phyloP scores from a whole-genome alignment of 2,797 vertebrate species.

The Centropyge bicolor region DNA sequence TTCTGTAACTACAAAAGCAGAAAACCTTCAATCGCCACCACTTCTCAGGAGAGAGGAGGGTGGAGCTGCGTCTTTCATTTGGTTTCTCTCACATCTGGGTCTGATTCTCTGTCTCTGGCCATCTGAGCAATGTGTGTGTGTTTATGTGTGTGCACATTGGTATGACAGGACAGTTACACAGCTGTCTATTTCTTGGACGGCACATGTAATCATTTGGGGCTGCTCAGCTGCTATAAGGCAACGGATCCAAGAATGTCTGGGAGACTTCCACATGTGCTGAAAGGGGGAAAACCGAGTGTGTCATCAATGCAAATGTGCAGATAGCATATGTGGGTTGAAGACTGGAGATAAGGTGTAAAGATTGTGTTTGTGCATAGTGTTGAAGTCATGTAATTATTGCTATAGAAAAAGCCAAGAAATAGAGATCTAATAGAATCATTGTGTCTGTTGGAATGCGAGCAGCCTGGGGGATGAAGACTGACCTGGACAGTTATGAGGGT shows the following conservation, averaged over 20 bases:
- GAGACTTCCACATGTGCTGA: constrained; percentile 55
- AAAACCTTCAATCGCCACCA: constrained; percentile 38
- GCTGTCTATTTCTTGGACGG: constrained; percentile 67
- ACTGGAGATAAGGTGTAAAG: constrained; percentile 7
- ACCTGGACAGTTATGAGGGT: constrained; percentile 7
- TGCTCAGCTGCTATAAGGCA: constrained; percentile 72
- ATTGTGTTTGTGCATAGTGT: constrained; percentile 19
- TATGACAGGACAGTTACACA: constrained; percentile 63
- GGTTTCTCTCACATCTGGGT: constrained; percentile 77
- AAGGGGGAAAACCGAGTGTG: constrained; percentile 45
- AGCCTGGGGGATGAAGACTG: constrained; percentile 41
- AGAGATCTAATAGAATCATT: constrained; percentile 44
- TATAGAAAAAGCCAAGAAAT: neutral
- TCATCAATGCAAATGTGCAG: constrained; percentile 9
- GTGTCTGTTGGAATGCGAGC: constrained; percentile 49
- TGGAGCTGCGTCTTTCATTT: constrained; percentile 65
- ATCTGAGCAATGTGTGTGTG: constrained; percentile 41
- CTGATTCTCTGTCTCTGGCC: constrained; percentile 68
- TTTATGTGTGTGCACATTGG: constrained; percentile 17
- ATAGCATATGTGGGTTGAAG: constrained; percentile 4
- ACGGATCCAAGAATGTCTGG: constrained; percentile 34
- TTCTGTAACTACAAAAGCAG: constrained; percentile 16
- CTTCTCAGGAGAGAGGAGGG: constrained; percentile 63
- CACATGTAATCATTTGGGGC: constrained; percentile 61
- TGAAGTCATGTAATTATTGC: constrained; percentile 40